Conservation (phyloP, 2,113 vertebrate genomes). For the Thalassoma bifasciatum region DNA sequence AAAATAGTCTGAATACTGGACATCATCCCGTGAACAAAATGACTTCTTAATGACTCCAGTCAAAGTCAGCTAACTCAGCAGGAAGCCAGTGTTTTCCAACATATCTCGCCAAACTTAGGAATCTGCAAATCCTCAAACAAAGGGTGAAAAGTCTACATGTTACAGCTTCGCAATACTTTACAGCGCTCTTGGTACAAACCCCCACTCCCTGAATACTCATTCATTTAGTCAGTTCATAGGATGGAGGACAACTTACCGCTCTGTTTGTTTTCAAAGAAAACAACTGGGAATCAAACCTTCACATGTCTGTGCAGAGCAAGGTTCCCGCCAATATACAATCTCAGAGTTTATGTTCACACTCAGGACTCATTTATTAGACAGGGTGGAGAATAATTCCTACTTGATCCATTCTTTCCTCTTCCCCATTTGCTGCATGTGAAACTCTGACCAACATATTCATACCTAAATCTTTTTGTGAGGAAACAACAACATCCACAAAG, state of each 20-base stretch:
- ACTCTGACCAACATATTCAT: slow-evolving; percentile 12
- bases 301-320: slow-evolving; percentile 31
- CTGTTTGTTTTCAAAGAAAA: slow-evolving; percentile 65
- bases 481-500: neutral
- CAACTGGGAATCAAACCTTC: slow-evolving; percentile 47
- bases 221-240: slow-evolving; percentile 25
- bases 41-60: slow-evolving; percentile 45
- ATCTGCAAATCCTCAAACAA: slow-evolving; percentile 40
- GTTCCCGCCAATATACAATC: slow-evolving; percentile 40
- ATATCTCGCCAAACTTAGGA: slow-evolving; percentile 24
- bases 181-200: slow-evolving; percentile 36
- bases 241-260: slow-evolving; percentile 40
- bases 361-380: slow-evolving; percentile 51
- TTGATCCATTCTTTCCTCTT: slow-evolving; percentile 33
- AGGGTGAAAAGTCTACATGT: slow-evolving; percentile 31
- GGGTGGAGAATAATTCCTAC: slow-evolving; percentile 27
- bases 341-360: slow-evolving; percentile 46
- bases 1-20: slow-evolving; percentile 33
- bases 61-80: slow-evolving; percentile 38
- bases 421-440: slow-evolving; percentile 13
- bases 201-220: slow-evolving; percentile 38
- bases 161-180: slow-evolving; percentile 44
- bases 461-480: slow-evolving; percentile 5
- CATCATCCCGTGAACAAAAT: slow-evolving; percentile 37
- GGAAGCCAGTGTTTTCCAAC: slow-evolving; percentile 50